Evolutionary conservation across 2,888 invertebrate species (phyloP).

Genomic region (Monopis laevigella): DNA sequence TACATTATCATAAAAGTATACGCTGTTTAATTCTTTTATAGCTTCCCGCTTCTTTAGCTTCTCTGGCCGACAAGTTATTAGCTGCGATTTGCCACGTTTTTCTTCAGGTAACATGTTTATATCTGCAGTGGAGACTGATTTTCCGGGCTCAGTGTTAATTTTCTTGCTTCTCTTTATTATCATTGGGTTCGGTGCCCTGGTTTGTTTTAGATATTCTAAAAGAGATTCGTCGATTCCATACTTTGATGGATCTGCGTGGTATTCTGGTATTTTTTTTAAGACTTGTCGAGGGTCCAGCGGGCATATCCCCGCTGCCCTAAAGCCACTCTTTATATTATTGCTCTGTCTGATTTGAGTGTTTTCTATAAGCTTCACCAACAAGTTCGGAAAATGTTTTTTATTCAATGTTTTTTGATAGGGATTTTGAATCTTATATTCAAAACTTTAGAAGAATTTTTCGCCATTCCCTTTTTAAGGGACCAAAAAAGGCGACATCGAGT

Average conservation of each 20-base stretch:
- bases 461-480: slow-evolving; percentile 20
- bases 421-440: not conserved
- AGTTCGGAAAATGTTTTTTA: not conserved
- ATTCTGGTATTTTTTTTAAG: not conserved
- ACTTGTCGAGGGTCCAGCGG: not conserved
- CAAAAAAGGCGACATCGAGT: too few species aligned
- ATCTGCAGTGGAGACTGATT: not conserved
- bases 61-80: not conserved
- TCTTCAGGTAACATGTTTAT: not conserved
- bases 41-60: not conserved
- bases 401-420: too few species aligned
- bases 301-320: not conserved
- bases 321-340: too few species aligned
- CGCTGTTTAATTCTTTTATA: not conserved
- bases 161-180: not conserved
- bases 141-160: not conserved
- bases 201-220: not conserved
- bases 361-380: not conserved
- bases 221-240: not conserved
- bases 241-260: not conserved
- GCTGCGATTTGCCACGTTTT: not conserved
- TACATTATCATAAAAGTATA: not conserved
- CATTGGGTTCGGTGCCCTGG: not conserved
- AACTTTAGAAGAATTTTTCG: too few species aligned
- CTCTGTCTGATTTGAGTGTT: not conserved